Base-by-base conservation (phyloP, 2,888 invertebrate species). In the Campopleginae sp. region DNA sequence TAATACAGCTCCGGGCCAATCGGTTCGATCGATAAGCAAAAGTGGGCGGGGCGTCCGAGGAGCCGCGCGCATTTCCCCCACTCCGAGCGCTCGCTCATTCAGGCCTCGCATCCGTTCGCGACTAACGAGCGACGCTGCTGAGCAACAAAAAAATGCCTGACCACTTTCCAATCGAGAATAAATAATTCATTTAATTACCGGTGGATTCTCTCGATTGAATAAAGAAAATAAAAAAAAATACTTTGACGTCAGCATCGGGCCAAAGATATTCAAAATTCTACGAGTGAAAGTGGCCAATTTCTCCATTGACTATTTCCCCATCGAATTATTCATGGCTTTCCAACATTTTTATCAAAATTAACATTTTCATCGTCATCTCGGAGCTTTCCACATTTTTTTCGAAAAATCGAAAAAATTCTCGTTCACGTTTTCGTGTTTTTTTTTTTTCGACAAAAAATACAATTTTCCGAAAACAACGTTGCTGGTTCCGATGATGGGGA, bases 221-320 rank as follows among this genome's bases (percentile, higher is more conserved):
- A 23, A 19, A 66, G 7, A 61, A 61, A 31, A 14, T 4, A 65
- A 17, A 33, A 33, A 33, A 17, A 31, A 23, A 33, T 23, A 42
- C 19, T 42, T 5, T 10, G 10, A 33, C 38, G 23, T n/a, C 0
- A 19, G 38, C n/a, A 65, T 19, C 12, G 10, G n/a, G 19, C 5
- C 44, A 8, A 7, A 14, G 0, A 44, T 19, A 17, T 19, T 27
- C 14, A 12, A 66, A 44, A 44, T 33, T 66, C 66, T 44, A 23
- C 14, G 10, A 66, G 66, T 44, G 66, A 66, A 66, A 66, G 66
- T 66, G 66, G 23, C 44, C 19, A 66, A 44, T 66, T 66, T 66
- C 66, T 66, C 66, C 44, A 2, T 14, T 2, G 5, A 14, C 1
- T 14, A 27, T 58, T 42, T 42, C 65, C 12, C 19, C 42, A 66